Base-by-base conservation (phyloP, 2,797 vertebrate species). In the Takifugu rubripes region DNA sequence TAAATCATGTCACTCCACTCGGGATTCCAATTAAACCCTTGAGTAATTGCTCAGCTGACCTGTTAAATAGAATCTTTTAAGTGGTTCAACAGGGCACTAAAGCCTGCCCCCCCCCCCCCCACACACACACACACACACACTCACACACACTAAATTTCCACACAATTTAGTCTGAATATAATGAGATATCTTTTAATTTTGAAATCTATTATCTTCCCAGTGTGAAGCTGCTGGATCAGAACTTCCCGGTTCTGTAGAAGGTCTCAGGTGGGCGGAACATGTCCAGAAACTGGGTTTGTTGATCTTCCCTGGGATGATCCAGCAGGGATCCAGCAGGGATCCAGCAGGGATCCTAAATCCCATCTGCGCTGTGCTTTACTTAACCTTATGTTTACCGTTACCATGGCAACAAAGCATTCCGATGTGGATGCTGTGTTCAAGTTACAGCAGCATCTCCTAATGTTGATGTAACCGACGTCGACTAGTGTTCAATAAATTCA, bases 1-100 rank as follows among this genome's bases (percentile, higher is more conserved):
- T 91, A 91, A 89, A 90, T 88, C 86, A 88, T 89, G 87, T 89
- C 88, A 91, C 86, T 90, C 84, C 85, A 85, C 82, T 89, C 78
- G 70, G 87, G 84, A 87, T 89, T 91, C 88, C 86, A 90, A 90
- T 90, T 89, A 89, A 90, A 88, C 84, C 83, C 84, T 88, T 89
- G 85, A 90, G 88, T 89, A 90, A 91, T 90, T 89, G 86, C 80
- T 87, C 71, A 75, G 76, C 79, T 90, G 86, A 90, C 88, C 86
- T 76, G 72, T 88, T 90, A 90, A 90, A 90, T 86, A 86, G 82
- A 87, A 89, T 87, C 70, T 79, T 88, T 89, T 89, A 88, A 89
- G 87, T 87, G 86, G 87, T 90, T 90, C 86, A 90, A 87, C 84
- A 86, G 87, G 88, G 78, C 78, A 78, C 68, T 72, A 59, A 76